These are phyloP conservation scores for Pseudonaja textilis DNA, from an alignment of 2,113 vertebrate species.

Conservation along the genomic window DNA sequence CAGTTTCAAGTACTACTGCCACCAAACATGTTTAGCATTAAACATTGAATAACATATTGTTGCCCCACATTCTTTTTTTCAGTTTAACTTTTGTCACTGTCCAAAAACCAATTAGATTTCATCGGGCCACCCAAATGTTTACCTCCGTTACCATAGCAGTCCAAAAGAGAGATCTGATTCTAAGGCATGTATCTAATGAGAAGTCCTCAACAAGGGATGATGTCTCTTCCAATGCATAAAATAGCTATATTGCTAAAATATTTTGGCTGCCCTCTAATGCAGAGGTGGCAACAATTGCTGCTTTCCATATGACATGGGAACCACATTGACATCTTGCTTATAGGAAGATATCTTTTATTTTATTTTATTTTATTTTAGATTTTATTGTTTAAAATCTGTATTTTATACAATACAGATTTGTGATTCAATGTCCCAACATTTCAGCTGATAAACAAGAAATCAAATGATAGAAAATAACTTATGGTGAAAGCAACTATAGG, in stretches of 20 bases:
- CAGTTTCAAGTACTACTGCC: not conserved
- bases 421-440: constrained; percentile 46
- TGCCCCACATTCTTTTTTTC: not conserved
- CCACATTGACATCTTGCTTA: constrained; percentile 42
- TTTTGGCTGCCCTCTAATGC: constrained; percentile 48
- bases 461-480: constrained; percentile 38
- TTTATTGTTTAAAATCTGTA: too few species aligned
- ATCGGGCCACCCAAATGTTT: constrained; percentile 41
- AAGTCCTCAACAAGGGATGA: constrained; percentile 43
- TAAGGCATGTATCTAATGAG: constrained; percentile 39
- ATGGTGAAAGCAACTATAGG: constrained; percentile 36
- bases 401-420: constrained; percentile 31
- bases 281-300: constrained; percentile 45
- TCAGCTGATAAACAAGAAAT: constrained; percentile 53
- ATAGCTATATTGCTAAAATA: constrained; percentile 60
- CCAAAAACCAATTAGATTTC: constrained; percentile 18
- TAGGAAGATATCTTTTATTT: not conserved
- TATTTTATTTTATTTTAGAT: too few species aligned
- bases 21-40: constrained; percentile 13
- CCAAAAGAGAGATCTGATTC: constrained; percentile 52
- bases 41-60: constrained; percentile 28
- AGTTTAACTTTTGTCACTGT: not conserved
- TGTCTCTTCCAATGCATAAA: constrained; percentile 61
- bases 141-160: constrained; percentile 17
- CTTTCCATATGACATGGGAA: constrained; percentile 34